phyloP scores from a whole-genome alignment of 2,797 vertebrate species.

The Centroberyx gerrardi region DNA sequence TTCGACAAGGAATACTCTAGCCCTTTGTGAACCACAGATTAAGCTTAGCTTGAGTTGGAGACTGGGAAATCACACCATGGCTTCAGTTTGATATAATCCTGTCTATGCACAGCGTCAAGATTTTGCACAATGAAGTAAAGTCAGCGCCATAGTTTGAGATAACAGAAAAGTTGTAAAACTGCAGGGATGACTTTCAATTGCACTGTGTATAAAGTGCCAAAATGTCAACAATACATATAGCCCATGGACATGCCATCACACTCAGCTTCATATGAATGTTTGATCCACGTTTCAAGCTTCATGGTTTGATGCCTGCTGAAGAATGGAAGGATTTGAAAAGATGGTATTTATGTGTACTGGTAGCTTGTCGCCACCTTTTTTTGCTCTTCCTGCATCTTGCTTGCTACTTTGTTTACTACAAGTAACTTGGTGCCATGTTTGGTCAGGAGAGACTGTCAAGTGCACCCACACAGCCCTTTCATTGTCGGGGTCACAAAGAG shows the following conservation, averaged over 20 bases:
- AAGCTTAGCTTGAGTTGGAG: constrained; percentile 70
- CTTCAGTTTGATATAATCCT: constrained; percentile 73
- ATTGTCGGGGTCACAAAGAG: constrained; percentile 49
- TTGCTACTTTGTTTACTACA: constrained; percentile 17
- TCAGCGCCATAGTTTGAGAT: constrained; percentile 43
- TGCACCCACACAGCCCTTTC: constrained; percentile 41
- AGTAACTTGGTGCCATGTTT: constrained; percentile 18
- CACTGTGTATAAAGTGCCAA: constrained; percentile 1
- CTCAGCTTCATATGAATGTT: constrained; percentile 15
- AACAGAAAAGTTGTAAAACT: constrained; percentile 58
- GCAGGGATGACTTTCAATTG: constrained; percentile 40
- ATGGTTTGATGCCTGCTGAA: neutral
- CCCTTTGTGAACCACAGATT: constrained; percentile 74
- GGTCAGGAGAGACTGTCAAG: constrained; percentile 35
- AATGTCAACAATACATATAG: constrained; percentile 18
- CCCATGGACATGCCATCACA: neutral
- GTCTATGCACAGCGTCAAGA: constrained; percentile 58
- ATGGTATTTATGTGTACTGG: neutral
- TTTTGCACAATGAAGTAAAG: constrained; percentile 62
- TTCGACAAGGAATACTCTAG: constrained; percentile 56
- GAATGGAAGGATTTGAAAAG: neutral
- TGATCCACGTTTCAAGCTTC: constrained; percentile 4
- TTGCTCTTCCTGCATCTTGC: constrained; percentile 14
- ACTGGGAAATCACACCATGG: constrained; percentile 68
- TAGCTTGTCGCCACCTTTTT: constrained; percentile 3